These are phyloP conservation scores for Drosophila watanabei DNA, from an alignment of 1,140 invertebrate species.

Conservation along the genomic window DNA sequence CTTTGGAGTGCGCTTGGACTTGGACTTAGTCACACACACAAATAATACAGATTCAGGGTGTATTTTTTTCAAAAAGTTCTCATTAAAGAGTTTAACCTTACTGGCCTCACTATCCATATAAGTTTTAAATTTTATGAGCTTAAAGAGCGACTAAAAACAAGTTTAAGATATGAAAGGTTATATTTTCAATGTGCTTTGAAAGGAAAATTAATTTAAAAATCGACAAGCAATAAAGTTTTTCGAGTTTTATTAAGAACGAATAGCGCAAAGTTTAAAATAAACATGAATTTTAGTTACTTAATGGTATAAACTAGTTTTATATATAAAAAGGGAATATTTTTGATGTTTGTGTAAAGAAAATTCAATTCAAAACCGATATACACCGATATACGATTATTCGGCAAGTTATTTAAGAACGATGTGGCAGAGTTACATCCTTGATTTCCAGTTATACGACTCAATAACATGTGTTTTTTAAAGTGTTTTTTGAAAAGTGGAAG, in stretches of 20 bases:
- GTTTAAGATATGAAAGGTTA: fast-evolving
- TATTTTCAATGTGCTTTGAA: not conserved
- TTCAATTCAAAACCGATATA: too few species aligned
- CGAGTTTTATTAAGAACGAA: not conserved
- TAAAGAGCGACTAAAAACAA: not conserved
- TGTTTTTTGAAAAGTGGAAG: not conserved
- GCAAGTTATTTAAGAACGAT: too few species aligned
- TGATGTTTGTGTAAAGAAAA: not conserved
- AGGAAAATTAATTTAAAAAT: not conserved
- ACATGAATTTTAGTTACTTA: not conserved
- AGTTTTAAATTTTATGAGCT: too few species aligned
- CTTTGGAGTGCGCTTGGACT: conserved; percentile 58
- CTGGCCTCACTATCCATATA: not conserved
- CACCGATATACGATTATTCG: not conserved
- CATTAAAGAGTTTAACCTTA: not conserved
- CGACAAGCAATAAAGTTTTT: not conserved
- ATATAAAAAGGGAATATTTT: not conserved
- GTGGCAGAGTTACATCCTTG: not conserved
- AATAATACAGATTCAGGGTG: not conserved
- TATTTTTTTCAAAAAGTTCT: not conserved
- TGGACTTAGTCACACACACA: conserved; percentile 8
- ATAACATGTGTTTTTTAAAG: too few species aligned
- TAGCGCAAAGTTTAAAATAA: not conserved
- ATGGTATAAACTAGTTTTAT: too few species aligned
- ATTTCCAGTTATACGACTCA: not conserved